Conservation (phyloP, 1,140 invertebrate species). For the Philaenus spumarius region DNA sequence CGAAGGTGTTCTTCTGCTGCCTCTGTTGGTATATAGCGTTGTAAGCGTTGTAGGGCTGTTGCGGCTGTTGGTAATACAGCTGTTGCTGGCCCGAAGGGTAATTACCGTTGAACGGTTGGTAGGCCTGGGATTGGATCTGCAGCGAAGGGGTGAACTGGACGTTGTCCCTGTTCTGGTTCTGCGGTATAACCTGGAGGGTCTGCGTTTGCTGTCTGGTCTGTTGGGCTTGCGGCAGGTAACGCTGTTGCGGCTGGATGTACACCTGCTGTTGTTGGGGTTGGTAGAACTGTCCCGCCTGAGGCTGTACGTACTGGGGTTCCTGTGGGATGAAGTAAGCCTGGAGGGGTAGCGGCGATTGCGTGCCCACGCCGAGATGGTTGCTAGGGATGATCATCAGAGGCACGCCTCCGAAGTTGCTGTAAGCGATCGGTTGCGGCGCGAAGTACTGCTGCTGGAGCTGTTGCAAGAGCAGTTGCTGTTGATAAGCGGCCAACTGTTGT, state of each 20-base stretch:
- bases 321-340: slow-evolving; percentile 9
- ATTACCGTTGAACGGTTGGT: background rate
- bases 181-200: background rate
- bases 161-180: background rate
- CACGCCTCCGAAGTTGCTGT: slow-evolving; percentile 12
- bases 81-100: slow-evolving; percentile 7
- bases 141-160: background rate
- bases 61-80: background rate
- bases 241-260: background rate
- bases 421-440: background rate
- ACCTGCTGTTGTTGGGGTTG: background rate
- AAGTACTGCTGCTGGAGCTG: slow-evolving; percentile 13
- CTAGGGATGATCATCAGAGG: slow-evolving; percentile 12
- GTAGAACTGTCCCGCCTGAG: background rate
- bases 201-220: background rate
- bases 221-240: background rate
- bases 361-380: slow-evolving; percentile 6
- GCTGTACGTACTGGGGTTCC: background rate
- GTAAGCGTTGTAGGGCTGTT: slow-evolving; percentile 13
- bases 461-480: slow-evolving; percentile 5
- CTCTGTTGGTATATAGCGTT: slow-evolving; percentile 9
- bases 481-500: background rate
- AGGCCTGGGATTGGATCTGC: background rate
- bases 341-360: background rate
- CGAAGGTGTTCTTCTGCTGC: slow-evolving; percentile 14